phyloP scores from a whole-genome alignment of 2,888 invertebrate genomes.

The Drosophila putrida region DNA sequence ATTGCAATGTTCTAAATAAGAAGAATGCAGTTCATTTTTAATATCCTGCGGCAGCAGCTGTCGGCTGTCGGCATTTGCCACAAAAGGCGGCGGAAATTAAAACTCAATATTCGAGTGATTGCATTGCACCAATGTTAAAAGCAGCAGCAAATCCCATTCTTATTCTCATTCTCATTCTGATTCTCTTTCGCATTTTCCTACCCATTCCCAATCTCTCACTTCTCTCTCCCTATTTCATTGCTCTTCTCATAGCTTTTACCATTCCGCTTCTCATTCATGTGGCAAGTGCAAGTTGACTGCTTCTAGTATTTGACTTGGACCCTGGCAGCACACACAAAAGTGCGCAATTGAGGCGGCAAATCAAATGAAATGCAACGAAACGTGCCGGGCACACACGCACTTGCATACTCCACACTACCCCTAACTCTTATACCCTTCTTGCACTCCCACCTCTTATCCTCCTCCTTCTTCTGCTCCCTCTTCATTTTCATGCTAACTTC shows the following conservation, averaged over 20 bases:
- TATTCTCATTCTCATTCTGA: neutral
- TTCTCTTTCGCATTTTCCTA: neutral
- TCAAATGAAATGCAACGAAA: slow-evolving; percentile 77
- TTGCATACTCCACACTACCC: neutral
- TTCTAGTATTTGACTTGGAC: slow-evolving; percentile 70
- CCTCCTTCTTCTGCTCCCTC: neutral
- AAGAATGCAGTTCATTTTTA: slow-evolving; percentile 72
- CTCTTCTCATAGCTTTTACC: neutral
- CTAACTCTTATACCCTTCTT: slow-evolving; percentile 14
- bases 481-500: slow-evolving; percentile 15
- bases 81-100: slow-evolving; percentile 75
- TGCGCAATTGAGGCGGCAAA: slow-evolving; percentile 79
- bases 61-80: slow-evolving; percentile 63
- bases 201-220: neutral
- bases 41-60: slow-evolving; percentile 76
- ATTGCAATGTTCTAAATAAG: slow-evolving; percentile 35
- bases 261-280: slow-evolving; percentile 7
- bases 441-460: neutral
- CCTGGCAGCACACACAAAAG: slow-evolving; percentile 67
- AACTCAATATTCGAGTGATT: slow-evolving; percentile 79
- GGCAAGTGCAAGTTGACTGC: slow-evolving; percentile 31
- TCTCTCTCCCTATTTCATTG: neutral
- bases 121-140: slow-evolving; percentile 56
- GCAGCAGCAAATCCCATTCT: slow-evolving; percentile 18
- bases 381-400: slow-evolving; percentile 62